Conservation (phyloP, 2,888 invertebrate species). For the Tipula helvola region DNA sequence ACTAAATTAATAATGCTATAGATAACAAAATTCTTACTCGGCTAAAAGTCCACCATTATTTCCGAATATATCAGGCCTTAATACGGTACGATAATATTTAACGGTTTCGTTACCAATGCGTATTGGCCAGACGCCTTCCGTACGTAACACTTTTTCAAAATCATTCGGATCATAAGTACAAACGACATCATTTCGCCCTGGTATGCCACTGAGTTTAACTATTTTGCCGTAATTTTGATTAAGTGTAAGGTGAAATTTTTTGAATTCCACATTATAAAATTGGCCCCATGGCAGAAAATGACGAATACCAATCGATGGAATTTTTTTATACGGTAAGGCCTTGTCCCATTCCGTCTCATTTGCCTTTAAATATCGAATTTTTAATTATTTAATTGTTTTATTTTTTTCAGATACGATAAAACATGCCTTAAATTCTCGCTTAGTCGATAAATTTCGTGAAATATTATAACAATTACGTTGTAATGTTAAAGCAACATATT, state of each 20-base stretch:
- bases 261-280: not conserved
- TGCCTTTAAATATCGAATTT: not conserved
- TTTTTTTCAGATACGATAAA: not conserved
- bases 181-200: conserved; percentile 12
- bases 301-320: conserved; percentile 21
- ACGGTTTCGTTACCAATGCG: conserved; percentile 32
- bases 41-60: conserved; percentile 19
- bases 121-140: conserved; percentile 36
- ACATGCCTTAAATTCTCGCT: not conserved
- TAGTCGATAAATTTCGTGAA: not conserved
- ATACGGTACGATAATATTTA: conserved; percentile 28
- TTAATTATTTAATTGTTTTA: not conserved
- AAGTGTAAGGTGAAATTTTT: conserved; percentile 5
- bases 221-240: conserved; percentile 13
- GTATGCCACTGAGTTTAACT: conserved; percentile 11
- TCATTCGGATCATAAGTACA: conserved; percentile 13
- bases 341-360: conserved; percentile 23
- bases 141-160: conserved; percentile 21
- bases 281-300: conserved; percentile 25
- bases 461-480: not conserved
- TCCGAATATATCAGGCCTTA: conserved; percentile 20
- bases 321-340: conserved; percentile 23
- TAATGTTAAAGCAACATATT: not conserved
- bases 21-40: conserved; percentile 18
- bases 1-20: not conserved